Base-by-base conservation (phyloP, 2,888 invertebrate species). In the Agrochola macilenta region DNA sequence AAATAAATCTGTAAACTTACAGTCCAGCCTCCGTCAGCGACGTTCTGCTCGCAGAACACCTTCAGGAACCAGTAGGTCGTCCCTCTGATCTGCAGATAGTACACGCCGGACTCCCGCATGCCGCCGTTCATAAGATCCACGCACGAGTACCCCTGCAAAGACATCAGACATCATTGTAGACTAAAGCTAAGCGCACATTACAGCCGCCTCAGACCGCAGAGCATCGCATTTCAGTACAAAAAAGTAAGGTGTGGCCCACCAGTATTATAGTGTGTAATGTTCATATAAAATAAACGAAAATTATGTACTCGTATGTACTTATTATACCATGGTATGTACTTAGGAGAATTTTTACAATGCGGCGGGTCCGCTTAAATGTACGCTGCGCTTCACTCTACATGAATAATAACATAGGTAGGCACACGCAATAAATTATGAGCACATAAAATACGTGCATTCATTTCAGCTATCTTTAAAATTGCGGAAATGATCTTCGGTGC, bases 11-110 rank as follows among this genome's bases (percentile, higher is more conserved):
- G 17, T 26, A n/a, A 35, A 69, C 97, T 97, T 97, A 99, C 99
- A 95, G 99, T 99, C 99, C 99, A 99, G 75, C 99, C 99, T 77
- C 99, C 99, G 90, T 99, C 99, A 57, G 98, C 98, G 23, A 98
- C 97, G 92, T 98, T 98, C 94, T 99, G 99, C 91, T 99, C 99
- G 93, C 99, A 99, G 95, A 97, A 99, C 30, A 99, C 99, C 93
- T 99, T 98, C 84, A 99, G 97, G 97, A 99, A 99, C 99, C 99
- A 99, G 95, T 98, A 99, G 1, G 99, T 98, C 8, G 99, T 99
- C 60, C 99, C 99, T 79, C 99, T 97, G 89, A 99, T 99, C 97
- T 99, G 98, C 75, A 99, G 96, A 92, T 99, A 99, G 94, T 98
- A 99, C 0, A 99, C 98, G 43, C 99, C 99, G 35, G 98, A 98